Evolutionary conservation across 2,888 invertebrate genomes (phyloP), one percentile per base, ranked within the genome.

Genomic region (Cyrtodaria siliqua): DNA sequence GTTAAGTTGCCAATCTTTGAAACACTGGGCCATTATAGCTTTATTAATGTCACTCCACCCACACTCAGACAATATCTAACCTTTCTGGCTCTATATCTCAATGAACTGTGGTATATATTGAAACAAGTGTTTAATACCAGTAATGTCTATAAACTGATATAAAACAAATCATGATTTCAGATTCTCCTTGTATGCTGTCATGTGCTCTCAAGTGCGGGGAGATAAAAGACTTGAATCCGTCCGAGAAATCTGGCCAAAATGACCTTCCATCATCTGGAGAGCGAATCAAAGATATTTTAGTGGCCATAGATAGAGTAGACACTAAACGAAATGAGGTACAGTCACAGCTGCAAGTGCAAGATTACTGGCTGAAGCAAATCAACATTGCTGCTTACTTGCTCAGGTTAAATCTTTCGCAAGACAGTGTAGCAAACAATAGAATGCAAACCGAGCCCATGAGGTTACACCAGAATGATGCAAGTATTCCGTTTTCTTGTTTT

Each of bases 241-340:
- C 14, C n/a, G 57, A 47, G 16, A 18, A 44, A 2, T 33, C 50
- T 14, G 29, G 20, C 14, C 27, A 68, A 23, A 14, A 12, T 6
- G 1, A 16, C 38, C 4, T 29, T 44, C 14, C 33, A 38, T 23
- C 33, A 20, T 26, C 27, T 23, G 38, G 29, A n/a, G 47, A 69
- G 20, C 56, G 61, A 12, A 60, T 82, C n/a, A 82, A 72, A 56
- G 69, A 82, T 29, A 56, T 75, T 26, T 56, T 82, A 20, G 20
- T 52, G 0, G 67, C 69, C 24, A 69, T 82, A 9, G 72, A 79
- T 26, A 29, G 57, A 14, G 59, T 77, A 27, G 68, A 68, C 23
- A 52, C 23, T 12, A 52, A 72, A 23, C 73, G 56, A 42, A 61
- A 74, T 14, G 16, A 44, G 12, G 16, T 82, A 14, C 49, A 29